Conservation (phyloP, 2,797 vertebrate genomes). For the Graptemys geographica region DNA sequence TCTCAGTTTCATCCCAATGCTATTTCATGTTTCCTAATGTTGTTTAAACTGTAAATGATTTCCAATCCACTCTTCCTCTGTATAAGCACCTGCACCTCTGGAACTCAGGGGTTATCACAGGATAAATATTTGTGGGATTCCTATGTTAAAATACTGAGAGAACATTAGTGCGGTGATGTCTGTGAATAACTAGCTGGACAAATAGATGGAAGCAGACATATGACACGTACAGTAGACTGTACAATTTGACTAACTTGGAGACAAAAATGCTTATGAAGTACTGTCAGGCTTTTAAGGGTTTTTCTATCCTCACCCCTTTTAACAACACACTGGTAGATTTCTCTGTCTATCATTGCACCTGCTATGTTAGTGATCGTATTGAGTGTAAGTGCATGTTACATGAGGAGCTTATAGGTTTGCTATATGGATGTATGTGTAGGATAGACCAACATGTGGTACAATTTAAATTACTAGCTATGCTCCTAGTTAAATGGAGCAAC, state of each 20-base stretch:
- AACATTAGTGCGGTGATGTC: background rate
- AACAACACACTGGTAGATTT: background rate
- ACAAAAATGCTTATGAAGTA: background rate
- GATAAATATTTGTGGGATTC: background rate
- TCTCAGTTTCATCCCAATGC: too few relatives aligned
- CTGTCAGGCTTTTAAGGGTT: background rate
- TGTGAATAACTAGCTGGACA: background rate
- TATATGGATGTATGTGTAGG: background rate
- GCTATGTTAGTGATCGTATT: accelerated
- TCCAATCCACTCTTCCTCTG: too few relatives aligned
- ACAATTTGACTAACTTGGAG: background rate
- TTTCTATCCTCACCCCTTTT: background rate
- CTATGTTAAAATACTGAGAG: background rate
- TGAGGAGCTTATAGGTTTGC: background rate
- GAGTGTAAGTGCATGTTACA: background rate
- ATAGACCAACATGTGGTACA: background rate
- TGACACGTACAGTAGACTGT: background rate
- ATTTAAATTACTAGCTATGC: background rate
- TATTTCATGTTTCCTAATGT: background rate
- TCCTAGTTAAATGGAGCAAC: background rate
- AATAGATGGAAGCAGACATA: background rate
- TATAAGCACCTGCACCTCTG: background rate
- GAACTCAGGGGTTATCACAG: background rate
- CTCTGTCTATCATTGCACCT: background rate
- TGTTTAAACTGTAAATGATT: background rate